Base-by-base conservation (phyloP, 2,113 vertebrate species). In the Orthonyx spaldingii region DNA sequence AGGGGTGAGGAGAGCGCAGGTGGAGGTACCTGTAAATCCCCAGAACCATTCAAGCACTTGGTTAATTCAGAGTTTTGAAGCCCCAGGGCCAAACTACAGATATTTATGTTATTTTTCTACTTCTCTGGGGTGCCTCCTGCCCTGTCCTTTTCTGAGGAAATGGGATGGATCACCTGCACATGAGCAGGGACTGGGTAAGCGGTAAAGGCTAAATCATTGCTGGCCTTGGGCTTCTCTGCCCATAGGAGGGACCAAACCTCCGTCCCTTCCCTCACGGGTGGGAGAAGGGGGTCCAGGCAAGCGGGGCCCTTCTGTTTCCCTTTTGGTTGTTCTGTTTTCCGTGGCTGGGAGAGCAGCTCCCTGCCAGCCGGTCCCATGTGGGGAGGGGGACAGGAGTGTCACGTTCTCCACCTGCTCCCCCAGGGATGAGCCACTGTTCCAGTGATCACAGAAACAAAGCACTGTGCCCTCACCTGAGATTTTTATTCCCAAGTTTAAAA, bases 321-420 rank as follows among this genome's bases (percentile, higher is more conserved):
- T 30, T 53, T 7, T 27, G 42, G 24, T 30, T 59, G 56, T 27
- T 89, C 6, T 35, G 59, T 53, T 33, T 39, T 23, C 59, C 6
- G 5, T 59, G 52, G 22, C 89, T 63, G 53, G 17, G 39, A 33
- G 4, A 8, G 11, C 26, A 33, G 14, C 39, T 57, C 17, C 22
- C 42, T 6, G 1, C 22, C 27, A 2, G 0, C 47, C 0, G 0
- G 24, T n/a, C 50, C 60, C 1, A 0, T 19, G 10, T 0, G 60
- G 13, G 7, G 8, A 6, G 1, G 33, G 35, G 30, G 3, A 46
- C 14, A 6, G 22, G 41, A 30, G 3, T 10, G 42, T 49, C 0
- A 0, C 2, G 1, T 56, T 23, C 75, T 75, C 1, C 1, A 3
- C 0, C 0, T 63, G 35, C 65, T 71, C 57, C 33, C n/a, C 47